Percentiles rank a stretch among this genome's conserved stretches.
phyloP scores from a whole-genome alignment of 2,113 vertebrate species.

The Leucopternis melanops region DNA sequence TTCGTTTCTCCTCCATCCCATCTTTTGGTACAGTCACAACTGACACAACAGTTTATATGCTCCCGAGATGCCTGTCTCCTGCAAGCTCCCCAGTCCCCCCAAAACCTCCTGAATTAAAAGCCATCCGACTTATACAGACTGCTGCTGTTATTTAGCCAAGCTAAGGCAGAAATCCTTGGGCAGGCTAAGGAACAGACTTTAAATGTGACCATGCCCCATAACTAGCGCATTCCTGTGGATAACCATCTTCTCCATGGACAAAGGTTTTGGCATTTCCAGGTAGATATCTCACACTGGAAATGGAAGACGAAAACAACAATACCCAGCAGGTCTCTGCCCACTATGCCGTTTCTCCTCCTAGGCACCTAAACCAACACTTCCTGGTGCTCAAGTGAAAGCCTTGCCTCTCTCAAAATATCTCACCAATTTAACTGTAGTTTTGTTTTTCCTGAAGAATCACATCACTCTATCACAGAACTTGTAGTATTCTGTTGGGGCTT shows the following conservation, averaged over 20 bases:
- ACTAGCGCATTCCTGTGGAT: not conserved
- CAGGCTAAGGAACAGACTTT: not conserved
- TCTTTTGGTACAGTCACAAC: not conserved
- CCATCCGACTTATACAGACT: accelerated
- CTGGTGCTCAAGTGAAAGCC: not conserved
- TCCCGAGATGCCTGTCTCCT: not conserved
- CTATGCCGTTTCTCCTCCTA: not conserved
- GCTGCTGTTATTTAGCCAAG: not conserved
- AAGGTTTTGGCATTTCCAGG: not conserved
- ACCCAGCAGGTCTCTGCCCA: not conserved
- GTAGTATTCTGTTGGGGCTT: not conserved
- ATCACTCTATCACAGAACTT: not conserved
- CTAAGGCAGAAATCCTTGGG: not conserved
- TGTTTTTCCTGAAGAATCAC: not conserved
- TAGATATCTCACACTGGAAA: not conserved
- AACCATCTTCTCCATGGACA: not conserved
- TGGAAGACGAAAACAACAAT: not conserved
- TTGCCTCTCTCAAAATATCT: not conserved
- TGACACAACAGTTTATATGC: not conserved
- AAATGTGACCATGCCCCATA: not conserved
- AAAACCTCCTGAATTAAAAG: not conserved
- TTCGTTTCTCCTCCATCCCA: not conserved
- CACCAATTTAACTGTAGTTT: not conserved
- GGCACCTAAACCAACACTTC: not conserved
- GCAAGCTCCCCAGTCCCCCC: not conserved